Percentiles rank a stretch among this genome's conserved stretches.
phyloP scores from a whole-genome alignment of 2,888 invertebrate genomes.

The Ophion ventricosus region DNA sequence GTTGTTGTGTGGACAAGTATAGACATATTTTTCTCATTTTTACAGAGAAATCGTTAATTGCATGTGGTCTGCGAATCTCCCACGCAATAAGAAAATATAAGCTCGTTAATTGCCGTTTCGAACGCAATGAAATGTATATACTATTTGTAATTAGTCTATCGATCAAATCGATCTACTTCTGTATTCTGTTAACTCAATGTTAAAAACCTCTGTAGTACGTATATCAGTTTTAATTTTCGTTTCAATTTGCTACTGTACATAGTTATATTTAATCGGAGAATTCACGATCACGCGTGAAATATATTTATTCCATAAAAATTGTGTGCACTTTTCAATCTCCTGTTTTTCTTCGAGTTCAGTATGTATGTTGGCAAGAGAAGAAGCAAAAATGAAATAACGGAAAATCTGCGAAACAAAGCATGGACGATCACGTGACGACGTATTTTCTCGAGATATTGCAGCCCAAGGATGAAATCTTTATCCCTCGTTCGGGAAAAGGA shows the following conservation, averaged over 20 bases:
- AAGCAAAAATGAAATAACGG: conserved; percentile 3
- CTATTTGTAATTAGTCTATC: background rate
- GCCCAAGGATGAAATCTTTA: conserved; percentile 49
- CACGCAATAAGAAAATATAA: background rate
- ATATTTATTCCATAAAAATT: background rate
- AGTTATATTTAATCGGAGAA: background rate
- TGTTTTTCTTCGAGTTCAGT: background rate
- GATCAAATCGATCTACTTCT: conserved; percentile 11
- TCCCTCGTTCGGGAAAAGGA: conserved; percentile 43
- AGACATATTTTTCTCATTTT: conserved; percentile 10
- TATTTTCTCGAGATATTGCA: conserved; percentile 40
- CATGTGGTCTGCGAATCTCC: conserved; percentile 4
- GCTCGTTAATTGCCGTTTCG: conserved; percentile 3
- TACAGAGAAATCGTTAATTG: background rate
- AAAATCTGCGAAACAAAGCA: conserved; percentile 38
- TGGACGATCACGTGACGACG: conserved; percentile 50
- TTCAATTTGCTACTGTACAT: background rate
- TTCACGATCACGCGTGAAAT: background rate
- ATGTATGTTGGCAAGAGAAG: background rate
- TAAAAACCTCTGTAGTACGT: background rate
- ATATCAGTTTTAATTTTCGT: background rate
- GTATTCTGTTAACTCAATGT: background rate
- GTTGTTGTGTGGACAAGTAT: conserved; percentile 5
- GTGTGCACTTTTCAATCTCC: background rate
- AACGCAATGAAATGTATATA: conserved; percentile 29